Conservation (phyloP, 2,888 invertebrate species). For the Cheilosia scutellata region DNA sequence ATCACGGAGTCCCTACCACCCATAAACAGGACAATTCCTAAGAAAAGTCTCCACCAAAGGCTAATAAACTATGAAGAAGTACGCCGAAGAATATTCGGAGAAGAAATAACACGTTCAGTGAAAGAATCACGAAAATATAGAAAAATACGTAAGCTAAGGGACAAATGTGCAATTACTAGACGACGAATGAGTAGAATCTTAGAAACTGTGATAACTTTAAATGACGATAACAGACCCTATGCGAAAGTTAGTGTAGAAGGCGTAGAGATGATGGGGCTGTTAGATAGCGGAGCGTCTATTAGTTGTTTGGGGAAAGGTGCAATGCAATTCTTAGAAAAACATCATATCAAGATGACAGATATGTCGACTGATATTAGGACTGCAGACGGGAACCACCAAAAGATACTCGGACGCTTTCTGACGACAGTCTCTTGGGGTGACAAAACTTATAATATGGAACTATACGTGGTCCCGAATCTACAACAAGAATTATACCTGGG, state of each 20-base stretch:
- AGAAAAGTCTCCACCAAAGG: conserved; percentile 14
- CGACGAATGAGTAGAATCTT: background rate
- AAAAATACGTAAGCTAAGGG: background rate
- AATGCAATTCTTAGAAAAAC: background rate
- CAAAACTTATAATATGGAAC: background rate
- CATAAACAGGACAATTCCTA: background rate
- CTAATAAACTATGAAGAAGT: background rate
- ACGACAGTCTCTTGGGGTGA: background rate
- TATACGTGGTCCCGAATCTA: background rate
- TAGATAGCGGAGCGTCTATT: conserved; percentile 13
- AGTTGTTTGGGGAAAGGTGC: background rate
- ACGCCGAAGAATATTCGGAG: conserved; percentile 2
- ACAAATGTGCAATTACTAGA: conserved; percentile 1
- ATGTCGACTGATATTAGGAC: background rate
- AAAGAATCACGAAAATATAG: background rate
- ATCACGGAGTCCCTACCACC: background rate
- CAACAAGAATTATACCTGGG: background rate
- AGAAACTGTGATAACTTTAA: background rate
- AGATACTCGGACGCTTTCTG: background rate
- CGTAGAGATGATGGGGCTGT: background rate
- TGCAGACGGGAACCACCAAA: conserved; percentile 1
- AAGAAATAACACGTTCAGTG: background rate
- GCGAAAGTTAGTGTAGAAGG: conserved; percentile 5
- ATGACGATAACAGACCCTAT: conserved; percentile 19
- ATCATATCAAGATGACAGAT: background rate